These are phyloP conservation scores for Ceratosolen fusciceps DNA, from an alignment of 1,140 invertebrate species.

Conservation along the genomic window DNA sequence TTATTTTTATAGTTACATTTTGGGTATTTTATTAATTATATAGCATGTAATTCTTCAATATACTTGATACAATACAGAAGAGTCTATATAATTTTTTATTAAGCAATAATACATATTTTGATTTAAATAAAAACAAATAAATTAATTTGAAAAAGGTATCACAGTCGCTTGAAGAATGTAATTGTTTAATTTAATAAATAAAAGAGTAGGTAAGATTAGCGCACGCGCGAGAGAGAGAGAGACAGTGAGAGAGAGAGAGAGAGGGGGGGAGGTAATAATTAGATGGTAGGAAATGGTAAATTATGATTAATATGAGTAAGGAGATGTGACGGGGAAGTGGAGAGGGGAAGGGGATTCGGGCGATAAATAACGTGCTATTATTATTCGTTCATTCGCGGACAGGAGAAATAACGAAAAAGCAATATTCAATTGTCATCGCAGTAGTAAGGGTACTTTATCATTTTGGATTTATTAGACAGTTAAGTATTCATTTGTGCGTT, in stretches of 20 bases:
- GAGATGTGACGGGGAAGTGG: not conserved
- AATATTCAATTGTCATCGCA: not conserved
- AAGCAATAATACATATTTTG: too few species aligned
- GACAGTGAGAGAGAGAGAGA: too few species aligned
- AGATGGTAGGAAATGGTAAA: not conserved
- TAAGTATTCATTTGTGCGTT: not conserved
- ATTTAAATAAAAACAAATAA: too few species aligned
- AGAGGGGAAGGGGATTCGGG: not conserved
- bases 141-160: too few species aligned
- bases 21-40: not conserved
- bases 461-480: not conserved
- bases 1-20: not conserved
- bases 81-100: too few species aligned
- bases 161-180: too few species aligned
- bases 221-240: too few species aligned
- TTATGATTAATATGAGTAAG: not conserved
- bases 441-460: not conserved
- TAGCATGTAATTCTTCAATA: not conserved
- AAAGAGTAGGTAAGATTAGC: too few species aligned
- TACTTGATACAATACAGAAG: too few species aligned
- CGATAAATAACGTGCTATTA: not conserved
- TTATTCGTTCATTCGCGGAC: not conserved
- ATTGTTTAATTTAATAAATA: too few species aligned
- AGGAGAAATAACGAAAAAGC: not conserved
- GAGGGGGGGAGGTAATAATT: not conserved